Percentiles rank a stretch among this genome's conserved stretches.
These are phyloP conservation scores for Gavia stellata DNA, from an alignment of 2,113 vertebrate genomes.

Conservation along the genomic window DNA sequence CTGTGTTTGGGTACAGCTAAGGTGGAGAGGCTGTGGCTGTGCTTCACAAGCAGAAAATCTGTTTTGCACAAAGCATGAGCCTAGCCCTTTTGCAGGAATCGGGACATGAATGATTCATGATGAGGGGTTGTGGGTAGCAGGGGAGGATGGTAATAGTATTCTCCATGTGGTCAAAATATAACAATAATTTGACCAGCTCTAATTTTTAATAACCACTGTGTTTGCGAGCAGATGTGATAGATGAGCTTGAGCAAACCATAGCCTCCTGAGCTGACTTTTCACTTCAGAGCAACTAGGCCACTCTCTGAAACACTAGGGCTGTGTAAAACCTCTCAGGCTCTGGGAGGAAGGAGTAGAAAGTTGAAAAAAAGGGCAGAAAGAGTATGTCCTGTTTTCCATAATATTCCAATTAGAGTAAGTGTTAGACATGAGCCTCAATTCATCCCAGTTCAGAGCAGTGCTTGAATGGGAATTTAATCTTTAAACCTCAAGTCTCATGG, in stretches of 20 bases:
- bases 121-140: background rate
- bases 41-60: background rate
- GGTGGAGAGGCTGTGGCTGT: background rate
- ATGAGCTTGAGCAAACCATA: background rate
- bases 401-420: background rate
- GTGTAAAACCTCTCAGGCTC: background rate
- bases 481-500: background rate
- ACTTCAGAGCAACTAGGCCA: background rate
- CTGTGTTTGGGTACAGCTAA: background rate
- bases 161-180: background rate
- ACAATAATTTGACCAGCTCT: background rate
- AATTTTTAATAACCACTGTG: background rate
- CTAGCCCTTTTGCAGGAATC: background rate
- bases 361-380: background rate
- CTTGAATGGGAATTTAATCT: background rate
- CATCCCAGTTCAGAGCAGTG: background rate
- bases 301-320: background rate
- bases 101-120: background rate
- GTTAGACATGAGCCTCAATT: background rate
- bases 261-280: background rate
- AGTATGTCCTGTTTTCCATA: background rate
- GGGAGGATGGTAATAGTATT: background rate
- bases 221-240: constrained; percentile 6
- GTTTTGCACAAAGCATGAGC: background rate
- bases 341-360: background rate